Base-by-base conservation (phyloP, 2,113 vertebrate genomes). In the Tor tambroides region DNA sequence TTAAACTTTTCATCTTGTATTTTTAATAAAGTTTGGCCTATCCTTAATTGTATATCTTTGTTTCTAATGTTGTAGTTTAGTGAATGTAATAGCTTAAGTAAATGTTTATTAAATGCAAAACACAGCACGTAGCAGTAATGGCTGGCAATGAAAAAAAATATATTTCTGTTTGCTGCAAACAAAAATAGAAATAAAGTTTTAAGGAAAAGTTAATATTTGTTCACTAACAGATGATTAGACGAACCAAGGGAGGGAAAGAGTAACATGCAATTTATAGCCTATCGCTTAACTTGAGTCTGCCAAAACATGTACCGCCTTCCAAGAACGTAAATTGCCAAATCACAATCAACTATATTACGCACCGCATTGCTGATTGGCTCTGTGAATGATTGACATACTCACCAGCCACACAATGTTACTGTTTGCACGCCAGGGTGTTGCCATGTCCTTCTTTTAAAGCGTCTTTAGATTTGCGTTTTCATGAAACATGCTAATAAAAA, bases 21-120 rank as follows among this genome's bases (percentile, higher is more conserved):
- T 83, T 83, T 51, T 71, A 83, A 83, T 83, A 83, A 83, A 83
- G 81, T 65, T 81, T 28, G 86, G 83, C 81, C 86, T 91, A 87
- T 90, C 43, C 43, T 54, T n/a, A 83, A 49, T 69, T n/a, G 81
- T 69, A 46, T 26, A 30, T 81, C 9, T 83, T 49, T 51, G 65
- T 49, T 49, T 82, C n/a, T 30, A 86, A 86, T 83, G 38, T 65
- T 23, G 43, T 67, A 72, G 26, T 63, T 56, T 79, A 56, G 4
- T 32, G 35, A 6, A 51, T 51, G 0, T 9, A 69, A 3, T 11
- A 35, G 35, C 28, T 12, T 30, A 30, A 26, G 2, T 59, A 9
- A 23, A 23, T 26, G 7, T 23, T 1, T 11, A 41, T 72, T 5
- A 41, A 41, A 72, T 41, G 9, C 10, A 72, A 10, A 41, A 72